Evolutionary conservation across 1,140 invertebrate species (phyloP), one percentile per base, ranked within the genome.

Genomic region (Nasonia giraulti): DNA sequence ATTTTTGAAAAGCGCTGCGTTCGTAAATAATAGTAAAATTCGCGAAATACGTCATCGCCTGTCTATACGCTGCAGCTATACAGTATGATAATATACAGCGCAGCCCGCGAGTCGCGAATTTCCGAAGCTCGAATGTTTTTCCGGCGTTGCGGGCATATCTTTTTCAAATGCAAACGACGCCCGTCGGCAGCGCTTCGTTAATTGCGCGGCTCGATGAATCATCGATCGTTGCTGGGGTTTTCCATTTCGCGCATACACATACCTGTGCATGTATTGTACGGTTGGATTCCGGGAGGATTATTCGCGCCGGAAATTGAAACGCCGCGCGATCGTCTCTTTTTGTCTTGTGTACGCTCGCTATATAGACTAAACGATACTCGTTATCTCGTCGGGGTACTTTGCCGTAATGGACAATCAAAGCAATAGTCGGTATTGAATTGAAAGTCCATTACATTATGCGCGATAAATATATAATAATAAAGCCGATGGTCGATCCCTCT

Each of bases 121-220:
- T 74, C 37, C 73, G 73, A 33, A 31, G 10, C 3, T 12, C n/a
- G 33, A 74, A 33, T 47, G 20, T 55, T 78, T 78, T 78, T 78
- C 76, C 76, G 76, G 50, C 1, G 11, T 2, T 55, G 27, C n/a
- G 27, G 23, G 76, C 47, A 78, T 62, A 62, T 33, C 50, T 62
- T 78, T 78, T 66, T 78, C 50, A 55, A 78, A 78, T 78, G 50
- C 76, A 78, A 78, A 66, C 50, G 50, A 66, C 14, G 20, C 31
- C 14, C 27, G 27, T 27, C 27, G 44, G 33, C 17, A 8, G n/a
- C 31, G 62, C 27, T 66, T 78, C n/a, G 27, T 78, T 78, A 78
- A 78, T 78, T 78, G 40, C 40, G 27, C 50, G 27, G 20, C 20
- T 12, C 20, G 47, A n/a, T 78, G 76, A 66, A 78, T 37, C 76